These are phyloP conservation scores for Selene dorsalis DNA, from an alignment of 2,797 vertebrate species.

Conservation along the genomic window DNA sequence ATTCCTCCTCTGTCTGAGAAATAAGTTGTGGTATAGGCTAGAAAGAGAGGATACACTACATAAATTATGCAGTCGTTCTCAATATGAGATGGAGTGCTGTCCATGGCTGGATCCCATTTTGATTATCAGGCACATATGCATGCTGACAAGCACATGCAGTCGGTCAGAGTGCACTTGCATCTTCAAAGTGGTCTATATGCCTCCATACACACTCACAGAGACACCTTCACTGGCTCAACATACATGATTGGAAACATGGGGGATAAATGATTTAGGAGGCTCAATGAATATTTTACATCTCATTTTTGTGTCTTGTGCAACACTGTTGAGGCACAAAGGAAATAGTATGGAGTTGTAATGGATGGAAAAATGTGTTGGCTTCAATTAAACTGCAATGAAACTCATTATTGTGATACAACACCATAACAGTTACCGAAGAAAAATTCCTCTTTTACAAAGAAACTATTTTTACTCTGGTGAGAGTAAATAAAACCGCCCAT, in stretches of 20 bases:
- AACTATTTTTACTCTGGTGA: not conserved
- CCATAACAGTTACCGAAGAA: not conserved
- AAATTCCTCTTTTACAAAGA: not conserved
- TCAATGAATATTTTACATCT: slow-evolving; percentile 52
- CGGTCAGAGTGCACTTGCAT: slow-evolving; percentile 11
- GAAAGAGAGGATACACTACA: slow-evolving; percentile 17
- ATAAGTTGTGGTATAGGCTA: not conserved
- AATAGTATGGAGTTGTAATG: not conserved
- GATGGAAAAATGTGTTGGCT: not conserved
- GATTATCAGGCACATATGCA: slow-evolving; percentile 40
- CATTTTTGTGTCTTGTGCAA: not conserved
- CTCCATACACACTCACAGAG: not conserved
- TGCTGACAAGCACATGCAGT: slow-evolving; percentile 26
- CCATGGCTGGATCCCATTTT: slow-evolving; percentile 34
- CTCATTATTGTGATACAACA: not conserved
- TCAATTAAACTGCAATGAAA: not conserved
- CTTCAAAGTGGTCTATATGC: slow-evolving; percentile 1
- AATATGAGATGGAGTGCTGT: slow-evolving; percentile 31
- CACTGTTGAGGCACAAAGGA: slow-evolving; percentile 16
- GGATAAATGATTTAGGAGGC: slow-evolving; percentile 47
- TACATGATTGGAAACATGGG: slow-evolving; percentile 41
- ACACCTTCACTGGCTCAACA: slow-evolving; percentile 18
- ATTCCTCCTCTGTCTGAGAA: not conserved
- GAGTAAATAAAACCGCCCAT: slow-evolving; percentile 26
- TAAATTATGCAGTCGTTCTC: slow-evolving; percentile 53